Evolutionary conservation across 2,888 invertebrate species (phyloP), one percentile per base, ranked within the genome.

Genomic region (Clusia tigrina): DNA sequence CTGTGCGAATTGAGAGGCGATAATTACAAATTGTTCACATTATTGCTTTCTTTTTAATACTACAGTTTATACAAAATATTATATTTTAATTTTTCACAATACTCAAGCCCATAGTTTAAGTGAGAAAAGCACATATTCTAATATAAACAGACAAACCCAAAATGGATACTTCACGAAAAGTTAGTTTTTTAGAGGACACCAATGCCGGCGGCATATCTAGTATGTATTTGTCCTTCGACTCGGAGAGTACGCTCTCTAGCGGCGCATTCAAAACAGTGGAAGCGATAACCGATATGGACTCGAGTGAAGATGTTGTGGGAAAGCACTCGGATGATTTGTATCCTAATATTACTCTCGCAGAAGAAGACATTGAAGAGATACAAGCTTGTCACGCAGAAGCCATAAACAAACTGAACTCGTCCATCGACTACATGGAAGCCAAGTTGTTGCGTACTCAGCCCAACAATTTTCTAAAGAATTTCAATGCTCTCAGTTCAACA

Each of bases 171-270:
- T 74, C 74, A 17, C 66, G 69, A 2, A 69, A 71, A 24, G n/a
- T n/a, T n/a, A n/a, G n/a, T n/a, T n/a, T n/a, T n/a, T n/a, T n/a
- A n/a, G 71, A 69, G 15, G 51, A 67, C 38, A 20, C 48, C 64
- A 56, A 22, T 10, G 2, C 18, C 24, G 25, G 32, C 32, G 32
- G 32, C 32, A 32, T 12, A 58, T 32, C 54, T 63, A 17, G 66
- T 18, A 72, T 80, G 73, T 80, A 80, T 69, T 70, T 79, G 54
- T 80, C 79, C 32, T 80, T 80, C 60, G 78, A 78, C 63, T 69
- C 73, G 1, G 77, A 79, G 23, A 76, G 77, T 42, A 79, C 78
- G n/a, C 71, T 78, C 61, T 69, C 68, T 0, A 71, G 67, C 32
- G 65, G 67, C 5, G 70, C 69, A 15, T 71, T 68, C 58, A 71